Base-by-base conservation (phyloP, 2,797 vertebrate species). In the Eutrigla gurnardus region DNA sequence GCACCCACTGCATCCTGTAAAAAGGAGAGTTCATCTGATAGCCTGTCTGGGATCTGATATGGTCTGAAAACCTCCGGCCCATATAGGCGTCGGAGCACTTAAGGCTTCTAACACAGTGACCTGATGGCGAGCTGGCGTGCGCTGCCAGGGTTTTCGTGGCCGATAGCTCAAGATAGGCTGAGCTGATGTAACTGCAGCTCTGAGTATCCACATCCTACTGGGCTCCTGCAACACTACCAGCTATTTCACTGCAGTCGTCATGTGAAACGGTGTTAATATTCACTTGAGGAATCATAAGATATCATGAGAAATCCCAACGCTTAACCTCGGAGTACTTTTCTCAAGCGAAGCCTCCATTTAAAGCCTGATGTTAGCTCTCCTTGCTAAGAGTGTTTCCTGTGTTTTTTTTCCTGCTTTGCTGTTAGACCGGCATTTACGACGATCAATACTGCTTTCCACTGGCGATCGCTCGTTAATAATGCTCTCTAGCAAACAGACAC, bases 11-110 rank as follows among this genome's bases (percentile, higher is more conserved):
- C 73, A 73, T 85, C 72, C 86, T 86, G 89, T 73, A 79, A 79
- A 25, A 25, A 25, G 80, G 66, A 75, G 75, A 84, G 84, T 81
- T 85, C 59, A 90, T 89, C 87, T 84, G 87, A 90, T 90, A 87
- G 83, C 82, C 77, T 43, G 77, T 85, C 89, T 86, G 73, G 63
- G 78, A 87, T 89, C 80, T 82, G 80, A 88, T 90, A 70, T 1
- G 82, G 86, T 82, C 88, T 81, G 77, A 86, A 83, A 86, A 59
- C 78, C 79, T 39, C 14, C 4, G 72, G 42, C 69, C 47, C 59
- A 65, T 75, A 60, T 18, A 88, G 86, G 83, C 80, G 57, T 86
- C 82, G 45, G 76, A 73, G 88, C 81, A 91, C 88, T 89, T 78
- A 88, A 54, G 81, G 61, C 77, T 64, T 78, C 70, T 60, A 77